phyloP scores from a whole-genome alignment of 1,140 invertebrate genomes.

The Pachyrhynchus sulphureomaculatus region DNA sequence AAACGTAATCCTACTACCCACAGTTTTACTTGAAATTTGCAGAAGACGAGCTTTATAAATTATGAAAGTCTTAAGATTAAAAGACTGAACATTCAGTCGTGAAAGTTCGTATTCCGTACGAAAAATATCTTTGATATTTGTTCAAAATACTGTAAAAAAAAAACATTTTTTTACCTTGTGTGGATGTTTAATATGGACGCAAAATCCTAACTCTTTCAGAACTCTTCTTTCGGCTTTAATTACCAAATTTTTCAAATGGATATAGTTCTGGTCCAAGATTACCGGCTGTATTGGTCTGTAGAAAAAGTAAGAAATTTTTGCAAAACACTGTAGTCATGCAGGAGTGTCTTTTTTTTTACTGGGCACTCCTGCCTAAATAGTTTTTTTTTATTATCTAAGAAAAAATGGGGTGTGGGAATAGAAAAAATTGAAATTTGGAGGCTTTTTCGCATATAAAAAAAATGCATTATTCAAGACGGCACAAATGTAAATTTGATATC shows the following conservation, averaged over 20 bases:
- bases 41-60: no score
- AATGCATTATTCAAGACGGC: background rate
- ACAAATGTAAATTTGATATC: no score
- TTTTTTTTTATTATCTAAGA: background rate
- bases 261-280: conserved; percentile 91
- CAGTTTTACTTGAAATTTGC: background rate
- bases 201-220: conserved; percentile 97
- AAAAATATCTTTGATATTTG: no score
- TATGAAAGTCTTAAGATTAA: no score
- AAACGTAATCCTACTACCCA: background rate
- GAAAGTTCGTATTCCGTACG: no score
- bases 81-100: no score
- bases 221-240: conserved; percentile 96
- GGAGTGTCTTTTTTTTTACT: background rate
- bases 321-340: background rate
- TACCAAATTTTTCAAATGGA: conserved; percentile 93
- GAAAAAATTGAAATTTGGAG: conserved; percentile 5
- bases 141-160: no score
- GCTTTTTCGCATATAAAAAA: background rate
- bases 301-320: conserved; percentile 43
- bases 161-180: conserved; percentile 92
- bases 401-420: background rate
- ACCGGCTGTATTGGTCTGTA: conserved; percentile 84
- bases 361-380: no score
- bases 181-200: conserved; percentile 99